Evolutionary conservation across 2,888 invertebrate genomes (phyloP).

Genomic region (Serripes groenlandicus): DNA sequence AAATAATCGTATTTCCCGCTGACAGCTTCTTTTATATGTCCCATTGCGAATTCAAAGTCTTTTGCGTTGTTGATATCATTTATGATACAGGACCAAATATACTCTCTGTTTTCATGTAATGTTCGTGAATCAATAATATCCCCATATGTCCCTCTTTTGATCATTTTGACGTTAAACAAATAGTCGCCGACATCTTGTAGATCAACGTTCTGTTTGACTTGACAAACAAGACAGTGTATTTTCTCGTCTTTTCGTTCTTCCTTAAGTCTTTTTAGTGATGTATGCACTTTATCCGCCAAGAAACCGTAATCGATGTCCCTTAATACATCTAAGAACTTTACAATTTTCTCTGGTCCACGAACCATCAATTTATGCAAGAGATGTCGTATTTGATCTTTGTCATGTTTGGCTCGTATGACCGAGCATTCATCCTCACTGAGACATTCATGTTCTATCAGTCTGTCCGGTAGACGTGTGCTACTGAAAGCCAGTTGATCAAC

Average conservation of each 20-base stretch:
- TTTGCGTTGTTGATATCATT: conserved; percentile 3
- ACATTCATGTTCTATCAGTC: neutral
- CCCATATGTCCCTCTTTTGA: conserved; percentile 7
- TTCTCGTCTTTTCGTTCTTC: neutral
- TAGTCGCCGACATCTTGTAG: conserved; percentile 10
- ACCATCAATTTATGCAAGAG: conserved; percentile 5
- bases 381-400: conserved; percentile 4
- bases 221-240: neutral
- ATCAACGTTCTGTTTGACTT: neutral
- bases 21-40: neutral
- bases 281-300: neutral
- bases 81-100: neutral
- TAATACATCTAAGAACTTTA: neutral
- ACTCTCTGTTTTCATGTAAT: conserved; percentile 7
- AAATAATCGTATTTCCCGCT: conserved; percentile 4
- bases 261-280: neutral
- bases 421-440: conserved; percentile 13
- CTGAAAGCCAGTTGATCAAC: neutral
- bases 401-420: neutral
- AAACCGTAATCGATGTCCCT: neutral
- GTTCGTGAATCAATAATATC: neutral
- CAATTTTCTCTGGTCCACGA: conserved; percentile 8
- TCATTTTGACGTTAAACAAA: conserved; percentile 4
- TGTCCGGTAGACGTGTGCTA: conserved; percentile 2
- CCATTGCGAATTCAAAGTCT: neutral